Base-by-base conservation (phyloP, 2,888 invertebrate genomes). In the Tenthredo scrophulariae region DNA sequence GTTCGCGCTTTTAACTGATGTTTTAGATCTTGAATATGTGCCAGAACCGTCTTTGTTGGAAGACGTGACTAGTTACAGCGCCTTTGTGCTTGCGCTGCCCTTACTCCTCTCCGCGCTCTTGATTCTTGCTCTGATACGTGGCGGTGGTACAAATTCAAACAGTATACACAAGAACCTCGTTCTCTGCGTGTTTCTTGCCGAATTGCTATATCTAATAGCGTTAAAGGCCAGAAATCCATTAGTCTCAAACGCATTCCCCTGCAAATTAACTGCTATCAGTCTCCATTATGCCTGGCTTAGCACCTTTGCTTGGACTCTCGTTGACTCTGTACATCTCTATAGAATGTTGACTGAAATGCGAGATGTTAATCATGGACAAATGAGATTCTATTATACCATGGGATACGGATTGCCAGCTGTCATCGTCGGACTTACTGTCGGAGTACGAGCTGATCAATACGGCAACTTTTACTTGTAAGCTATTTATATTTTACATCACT, bases 371-470 rank as follows among this genome's bases (percentile, higher is more conserved):
- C 98, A 98, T 93, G 99, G 98, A 5, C 97, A 97, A 54, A 97
- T 99, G 97, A 95, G 96, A 86, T 98, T 98, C 92, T 99, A 98
- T 92, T 97, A 98, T 89, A 97, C 97, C 22, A 95, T 98, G 91
- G 99, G 98, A 22, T 99, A 98, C 93, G 98, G 97, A 85, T 96
- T 97, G 86, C 99, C 99, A 0, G 98, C 98, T 0, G 96, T 99
- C 18, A 96, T 97, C 75, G 97, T 99, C 0, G 98, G 98, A 50
- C 94, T 99, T 33, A 97, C 98, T 2, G 98, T 98, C 40, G 98
- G 98, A 0, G 98, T 99, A 0, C 95, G 98, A 84, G 98, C 98
- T 58, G 98, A 98, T 90, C 98, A 98, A 92, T 99, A 99, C 93
- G 99, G 98, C 89, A 98, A 98, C 92, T 97, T 97, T 90, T 96